These are phyloP conservation scores for Scleropages formosus DNA, from an alignment of 2,797 vertebrate genomes.

Conservation along the genomic window DNA sequence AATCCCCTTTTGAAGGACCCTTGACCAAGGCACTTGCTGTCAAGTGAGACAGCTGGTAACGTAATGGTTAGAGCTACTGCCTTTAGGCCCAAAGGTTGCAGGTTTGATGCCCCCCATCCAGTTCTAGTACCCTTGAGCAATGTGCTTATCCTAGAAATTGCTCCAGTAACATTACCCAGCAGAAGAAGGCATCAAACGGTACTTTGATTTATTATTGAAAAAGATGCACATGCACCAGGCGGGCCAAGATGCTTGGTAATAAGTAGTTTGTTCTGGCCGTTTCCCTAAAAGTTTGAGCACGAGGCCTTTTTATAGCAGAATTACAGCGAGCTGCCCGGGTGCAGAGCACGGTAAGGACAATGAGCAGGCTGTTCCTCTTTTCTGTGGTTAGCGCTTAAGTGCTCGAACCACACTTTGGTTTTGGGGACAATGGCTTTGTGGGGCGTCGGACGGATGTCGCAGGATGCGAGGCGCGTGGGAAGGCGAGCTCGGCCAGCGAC, in stretches of 20 bases:
- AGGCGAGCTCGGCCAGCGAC: neutral
- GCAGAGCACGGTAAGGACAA: conserved; percentile 1
- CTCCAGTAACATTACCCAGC: too few relatives aligned
- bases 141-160: too few relatives aligned
- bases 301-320: conserved; percentile 3
- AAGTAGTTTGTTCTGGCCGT: neutral
- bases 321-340: conserved; percentile 11
- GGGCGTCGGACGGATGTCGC: neutral
- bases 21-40: too few relatives aligned
- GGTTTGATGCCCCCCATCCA: too few relatives aligned
- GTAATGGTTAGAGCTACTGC: too few relatives aligned
- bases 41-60: too few relatives aligned
- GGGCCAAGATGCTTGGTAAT: neutral
- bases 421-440: conserved; percentile 5
- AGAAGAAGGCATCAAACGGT: too few relatives aligned
- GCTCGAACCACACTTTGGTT: neutral
- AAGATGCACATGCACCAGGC: neutral
- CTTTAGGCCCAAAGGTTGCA: too few relatives aligned
- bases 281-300: neutral
- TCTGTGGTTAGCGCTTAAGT: neutral
- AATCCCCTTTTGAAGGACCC: too few relatives aligned
- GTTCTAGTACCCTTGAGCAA: too few relatives aligned
- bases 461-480: neutral
- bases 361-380: neutral
- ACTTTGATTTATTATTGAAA: neutral